These are phyloP conservation scores for Brachionus plicatilis DNA, from an alignment of 1,140 invertebrate genomes.

Conservation along the genomic window DNA sequence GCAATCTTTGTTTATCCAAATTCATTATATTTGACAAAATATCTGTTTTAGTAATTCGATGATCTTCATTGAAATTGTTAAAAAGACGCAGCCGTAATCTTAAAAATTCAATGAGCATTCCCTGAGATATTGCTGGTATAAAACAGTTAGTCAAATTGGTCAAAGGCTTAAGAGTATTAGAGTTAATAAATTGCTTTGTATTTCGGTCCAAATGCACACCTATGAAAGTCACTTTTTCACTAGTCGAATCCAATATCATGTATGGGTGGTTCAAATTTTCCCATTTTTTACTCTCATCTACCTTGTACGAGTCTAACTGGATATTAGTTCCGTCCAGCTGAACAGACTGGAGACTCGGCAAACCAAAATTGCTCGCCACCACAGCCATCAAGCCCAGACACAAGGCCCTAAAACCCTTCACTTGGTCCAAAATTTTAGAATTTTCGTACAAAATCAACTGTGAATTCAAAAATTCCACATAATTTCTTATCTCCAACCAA, in stretches of 20 bases:
- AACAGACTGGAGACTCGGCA: not conserved
- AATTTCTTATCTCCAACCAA: conserved; percentile 52
- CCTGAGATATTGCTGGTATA: not conserved
- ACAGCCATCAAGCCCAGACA: not conserved
- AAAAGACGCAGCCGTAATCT: not conserved
- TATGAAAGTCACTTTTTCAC: conserved; percentile 8
- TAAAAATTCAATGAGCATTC: conserved; percentile 9
- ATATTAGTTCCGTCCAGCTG: not conserved
- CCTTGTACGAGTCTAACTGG: not conserved
- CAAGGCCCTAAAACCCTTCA: not conserved
- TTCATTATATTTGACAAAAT: conserved; percentile 5
- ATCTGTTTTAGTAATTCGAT: not conserved
- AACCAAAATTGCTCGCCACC: conserved; percentile 20
- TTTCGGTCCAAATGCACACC: not conserved
- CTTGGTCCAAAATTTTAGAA: conserved; percentile 41
- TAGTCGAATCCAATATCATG: not conserved
- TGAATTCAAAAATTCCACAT: conserved; percentile 50
- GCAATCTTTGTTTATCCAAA: not conserved
- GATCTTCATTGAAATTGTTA: conserved; percentile 1
- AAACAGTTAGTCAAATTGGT: not conserved
- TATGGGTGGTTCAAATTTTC: conserved; percentile 24
- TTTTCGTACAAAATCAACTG: conserved; percentile 49
- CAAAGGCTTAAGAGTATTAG: not conserved
- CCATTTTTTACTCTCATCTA: not conserved
- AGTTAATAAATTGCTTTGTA: not conserved